Conservation (phyloP, 2,113 vertebrate species). For the Sitta europaea region DNA sequence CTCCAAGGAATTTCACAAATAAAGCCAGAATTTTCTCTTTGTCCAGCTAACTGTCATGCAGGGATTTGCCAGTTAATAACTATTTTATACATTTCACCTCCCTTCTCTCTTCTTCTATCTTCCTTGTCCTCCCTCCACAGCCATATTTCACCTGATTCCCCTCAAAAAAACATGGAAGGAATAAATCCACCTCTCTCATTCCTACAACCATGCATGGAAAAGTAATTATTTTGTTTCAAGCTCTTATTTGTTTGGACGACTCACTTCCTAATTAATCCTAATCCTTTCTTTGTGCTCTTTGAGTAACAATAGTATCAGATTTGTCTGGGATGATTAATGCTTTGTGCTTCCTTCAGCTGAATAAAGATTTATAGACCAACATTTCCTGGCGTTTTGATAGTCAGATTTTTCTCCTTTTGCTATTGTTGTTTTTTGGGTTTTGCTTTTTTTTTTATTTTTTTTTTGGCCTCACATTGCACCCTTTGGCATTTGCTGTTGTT, state of each 20-base stretch:
- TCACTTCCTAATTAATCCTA: conserved; percentile 45
- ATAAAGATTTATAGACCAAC: conserved; percentile 35
- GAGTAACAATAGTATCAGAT: conserved; percentile 38
- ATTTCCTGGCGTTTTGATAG: background rate
- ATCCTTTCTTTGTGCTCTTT: conserved; percentile 35
- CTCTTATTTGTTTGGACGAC: background rate
- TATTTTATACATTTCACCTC: background rate
- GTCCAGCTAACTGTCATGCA: background rate
- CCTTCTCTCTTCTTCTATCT: background rate
- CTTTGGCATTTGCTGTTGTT: conserved; percentile 1
- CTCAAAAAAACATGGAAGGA: background rate
- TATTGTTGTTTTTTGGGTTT: background rate
- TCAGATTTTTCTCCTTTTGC: background rate
- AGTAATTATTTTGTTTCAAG: background rate
- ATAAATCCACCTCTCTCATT: background rate
- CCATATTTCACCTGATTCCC: background rate
- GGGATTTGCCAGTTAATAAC: background rate
- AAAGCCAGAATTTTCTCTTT: background rate
- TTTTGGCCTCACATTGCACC: background rate
- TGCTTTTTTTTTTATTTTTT: no score
- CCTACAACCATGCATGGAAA: background rate
- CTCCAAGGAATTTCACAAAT: background rate
- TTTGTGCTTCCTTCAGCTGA: background rate
- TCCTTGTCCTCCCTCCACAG: background rate
- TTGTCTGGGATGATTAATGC: conserved; percentile 52